phyloP scores from a whole-genome alignment of 2,888 invertebrate genomes.

The Coenonympha glycerion region DNA sequence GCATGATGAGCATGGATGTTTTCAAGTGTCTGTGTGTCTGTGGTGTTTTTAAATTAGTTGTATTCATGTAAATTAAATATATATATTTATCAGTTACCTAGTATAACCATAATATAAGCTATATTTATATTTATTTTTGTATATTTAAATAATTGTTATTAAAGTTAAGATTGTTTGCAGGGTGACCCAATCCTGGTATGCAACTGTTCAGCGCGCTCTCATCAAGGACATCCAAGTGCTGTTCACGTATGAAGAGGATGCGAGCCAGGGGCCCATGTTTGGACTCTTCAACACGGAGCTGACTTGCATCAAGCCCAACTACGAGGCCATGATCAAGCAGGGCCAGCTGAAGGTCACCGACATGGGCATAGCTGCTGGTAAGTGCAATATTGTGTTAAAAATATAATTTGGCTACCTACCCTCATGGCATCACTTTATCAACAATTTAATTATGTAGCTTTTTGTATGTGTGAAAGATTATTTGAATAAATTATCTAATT shows the following conservation, averaged over 20 bases:
- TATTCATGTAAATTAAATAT: too few species aligned
- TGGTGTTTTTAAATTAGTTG: too few species aligned
- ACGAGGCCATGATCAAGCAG: slow-evolving; percentile 90
- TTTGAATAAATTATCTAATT: too few species aligned
- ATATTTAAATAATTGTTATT: too few species aligned
- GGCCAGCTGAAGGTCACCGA: slow-evolving; percentile 89
- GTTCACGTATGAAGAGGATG: slow-evolving; percentile 84
- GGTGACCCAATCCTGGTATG: slow-evolving; percentile 82
- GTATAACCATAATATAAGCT: too few species aligned
- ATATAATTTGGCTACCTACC: background rate
- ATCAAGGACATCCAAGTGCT: slow-evolving; percentile 87
- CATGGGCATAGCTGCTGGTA: slow-evolving; percentile 88
- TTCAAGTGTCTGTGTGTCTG: too few species aligned
- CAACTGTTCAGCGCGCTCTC: slow-evolving; percentile 84
- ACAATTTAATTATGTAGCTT: too few species aligned
- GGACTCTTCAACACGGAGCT: slow-evolving; percentile 86
- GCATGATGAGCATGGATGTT: too few species aligned
- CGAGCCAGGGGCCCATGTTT: slow-evolving; percentile 83
- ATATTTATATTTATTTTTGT: too few species aligned
- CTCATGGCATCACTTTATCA: too few species aligned
- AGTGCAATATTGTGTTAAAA: slow-evolving; percentile 31
- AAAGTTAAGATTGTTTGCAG: slow-evolving; percentile 37
- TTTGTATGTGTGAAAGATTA: too few species aligned
- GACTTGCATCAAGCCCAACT: slow-evolving; percentile 88
- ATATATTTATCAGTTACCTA: too few species aligned